phyloP scores from a whole-genome alignment of 2,888 invertebrate species.

The Pedicia rivosa region DNA sequence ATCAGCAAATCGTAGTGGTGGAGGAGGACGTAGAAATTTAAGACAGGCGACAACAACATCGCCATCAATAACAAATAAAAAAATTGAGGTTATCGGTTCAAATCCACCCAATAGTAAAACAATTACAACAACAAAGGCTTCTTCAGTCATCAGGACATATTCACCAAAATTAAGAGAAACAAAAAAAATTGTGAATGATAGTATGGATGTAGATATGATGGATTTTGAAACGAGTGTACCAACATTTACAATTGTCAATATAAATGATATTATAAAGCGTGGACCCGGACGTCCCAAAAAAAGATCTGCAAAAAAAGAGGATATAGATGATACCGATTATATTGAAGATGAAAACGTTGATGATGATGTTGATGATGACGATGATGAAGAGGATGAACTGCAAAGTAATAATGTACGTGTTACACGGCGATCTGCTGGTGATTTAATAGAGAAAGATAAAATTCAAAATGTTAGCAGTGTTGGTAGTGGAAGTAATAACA shows the following conservation, averaged over 20 bases:
- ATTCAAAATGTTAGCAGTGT: neutral
- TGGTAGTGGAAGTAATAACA: neutral
- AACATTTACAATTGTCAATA: conserved; percentile 31
- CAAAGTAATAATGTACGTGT: conserved; percentile 9
- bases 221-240: conserved; percentile 14
- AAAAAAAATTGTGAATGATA: too few species aligned
- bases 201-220: conserved; percentile 3
- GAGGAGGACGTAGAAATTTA: too few species aligned
- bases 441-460: conserved; percentile 1
- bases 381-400: conserved; percentile 8
- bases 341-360: neutral
- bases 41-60: too few species aligned
- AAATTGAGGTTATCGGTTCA: too few species aligned
- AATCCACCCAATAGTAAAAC: too few species aligned
- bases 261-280: conserved; percentile 24
- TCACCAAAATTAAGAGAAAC: too few species aligned
- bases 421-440: neutral
- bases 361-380: conserved; percentile 4
- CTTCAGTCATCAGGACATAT: too few species aligned
- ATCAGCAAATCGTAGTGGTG: too few species aligned
- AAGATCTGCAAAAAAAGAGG: neutral
- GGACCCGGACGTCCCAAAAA: conserved; percentile 9
- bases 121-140: too few species aligned
- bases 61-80: too few species aligned
- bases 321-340: neutral